Conservation (phyloP, 2,113 vertebrate genomes). For the Hippocampus comes region DNA sequence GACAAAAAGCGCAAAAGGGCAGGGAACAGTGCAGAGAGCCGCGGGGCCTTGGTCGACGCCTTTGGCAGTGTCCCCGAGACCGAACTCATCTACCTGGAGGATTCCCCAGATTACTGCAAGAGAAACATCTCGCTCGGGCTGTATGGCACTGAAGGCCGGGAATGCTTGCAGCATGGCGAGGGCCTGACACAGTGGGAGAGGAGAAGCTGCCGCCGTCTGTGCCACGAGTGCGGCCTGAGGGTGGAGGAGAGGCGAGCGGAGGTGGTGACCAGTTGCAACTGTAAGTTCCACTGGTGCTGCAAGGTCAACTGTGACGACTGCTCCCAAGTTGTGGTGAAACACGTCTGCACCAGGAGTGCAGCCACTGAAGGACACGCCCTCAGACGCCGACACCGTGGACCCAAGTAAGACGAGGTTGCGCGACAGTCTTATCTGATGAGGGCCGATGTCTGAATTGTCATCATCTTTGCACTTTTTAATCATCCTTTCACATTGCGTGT, state of each 20-base stretch:
- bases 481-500: conserved; percentile 27
- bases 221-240: conserved; percentile 84
- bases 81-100: conserved; percentile 90
- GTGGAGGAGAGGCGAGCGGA: conserved; percentile 83
- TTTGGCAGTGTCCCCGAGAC: conserved; percentile 75
- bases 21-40: conserved; percentile 86
- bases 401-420: conserved; percentile 35
- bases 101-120: conserved; percentile 91
- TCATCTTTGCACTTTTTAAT: conserved; percentile 50
- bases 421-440: neutral
- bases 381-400: conserved; percentile 67
- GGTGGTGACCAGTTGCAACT: conserved; percentile 87
- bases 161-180: conserved; percentile 81
- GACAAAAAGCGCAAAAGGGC: conserved; percentile 81
- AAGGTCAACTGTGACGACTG: conserved; percentile 90
- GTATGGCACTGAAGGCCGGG: conserved; percentile 87
- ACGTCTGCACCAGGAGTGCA: conserved; percentile 78
- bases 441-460: neutral
- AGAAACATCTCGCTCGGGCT: conserved; percentile 84
- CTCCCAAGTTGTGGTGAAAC: conserved; percentile 77
- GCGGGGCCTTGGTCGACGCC: conserved; percentile 72
- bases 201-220: conserved; percentile 84
- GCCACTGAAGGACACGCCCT: conserved; percentile 28
- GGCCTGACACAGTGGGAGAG: conserved; percentile 79
- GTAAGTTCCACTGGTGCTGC: conserved; percentile 97